Evolutionary conservation across 2,113 vertebrate genomes (phyloP).

Genomic region (Boulengeromyrus knoepffleri): DNA sequence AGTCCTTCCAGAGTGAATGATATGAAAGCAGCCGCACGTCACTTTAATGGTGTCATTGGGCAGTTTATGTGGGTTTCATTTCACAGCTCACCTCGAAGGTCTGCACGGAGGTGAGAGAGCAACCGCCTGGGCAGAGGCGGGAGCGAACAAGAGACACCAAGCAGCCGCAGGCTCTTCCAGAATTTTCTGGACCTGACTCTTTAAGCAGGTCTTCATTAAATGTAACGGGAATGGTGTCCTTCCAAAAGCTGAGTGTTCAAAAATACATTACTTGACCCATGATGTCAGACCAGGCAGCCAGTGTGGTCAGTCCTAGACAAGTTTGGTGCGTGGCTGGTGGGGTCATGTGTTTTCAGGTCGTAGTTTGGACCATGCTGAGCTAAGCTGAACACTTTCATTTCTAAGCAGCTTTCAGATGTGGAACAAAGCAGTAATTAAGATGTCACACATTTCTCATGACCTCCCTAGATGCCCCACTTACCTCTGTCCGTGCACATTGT

Average conservation of each 20-base stretch:
- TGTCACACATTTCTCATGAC: background rate
- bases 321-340: background rate
- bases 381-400: background rate
- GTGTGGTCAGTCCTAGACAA: background rate
- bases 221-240: background rate
- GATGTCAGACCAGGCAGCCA: background rate
- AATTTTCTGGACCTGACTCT: background rate
- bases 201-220: background rate
- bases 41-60: background rate
- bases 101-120: background rate
- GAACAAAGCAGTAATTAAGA: constrained; percentile 20
- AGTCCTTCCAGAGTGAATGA: background rate
- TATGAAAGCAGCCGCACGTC: background rate
- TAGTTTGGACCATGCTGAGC: background rate
- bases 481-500: background rate
- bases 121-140: background rate
- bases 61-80: background rate
- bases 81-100: background rate
- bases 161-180: background rate
- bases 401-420: constrained; percentile 9
- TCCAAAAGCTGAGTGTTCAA: background rate
- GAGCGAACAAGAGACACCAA: background rate
- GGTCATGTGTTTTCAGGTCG: background rate
- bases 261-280: background rate
- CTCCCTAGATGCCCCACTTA: background rate